Evolutionary conservation across 2,888 invertebrate genomes (phyloP).

Genomic region (Ichneumon xanthorius): DNA sequence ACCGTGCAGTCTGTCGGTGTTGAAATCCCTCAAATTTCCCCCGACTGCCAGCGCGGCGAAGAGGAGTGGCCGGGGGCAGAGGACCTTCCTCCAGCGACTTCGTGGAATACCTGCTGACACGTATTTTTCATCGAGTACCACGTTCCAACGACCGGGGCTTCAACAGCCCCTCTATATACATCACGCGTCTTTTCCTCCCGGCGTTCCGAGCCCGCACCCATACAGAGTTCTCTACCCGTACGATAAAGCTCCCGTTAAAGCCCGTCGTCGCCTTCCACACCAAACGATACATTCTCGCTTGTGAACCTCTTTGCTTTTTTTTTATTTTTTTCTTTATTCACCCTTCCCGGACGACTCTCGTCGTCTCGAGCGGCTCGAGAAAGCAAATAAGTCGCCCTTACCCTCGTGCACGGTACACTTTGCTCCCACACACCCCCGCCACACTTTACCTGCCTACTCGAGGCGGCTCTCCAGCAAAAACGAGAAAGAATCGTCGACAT

Average conservation of each 20-base stretch:
- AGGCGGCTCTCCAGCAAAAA: constrained; percentile 16
- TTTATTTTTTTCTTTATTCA: background rate
- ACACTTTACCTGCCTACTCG: constrained; percentile 25
- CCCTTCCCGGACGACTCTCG: constrained; percentile 32
- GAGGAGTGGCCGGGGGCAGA: too few species aligned
- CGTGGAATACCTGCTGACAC: constrained; percentile 21
- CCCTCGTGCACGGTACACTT: background rate
- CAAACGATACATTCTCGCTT: constrained; percentile 32
- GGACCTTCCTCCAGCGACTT: constrained; percentile 8
- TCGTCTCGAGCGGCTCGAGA: constrained; percentile 28
- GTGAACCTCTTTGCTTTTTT: constrained; percentile 20
- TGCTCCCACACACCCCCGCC: background rate
- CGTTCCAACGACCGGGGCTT: constrained; percentile 23
- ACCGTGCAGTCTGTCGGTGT: background rate
- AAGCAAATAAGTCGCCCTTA: constrained; percentile 55
- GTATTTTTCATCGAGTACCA: constrained; percentile 32
- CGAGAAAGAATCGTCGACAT: constrained; percentile 47
- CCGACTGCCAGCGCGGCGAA: too few species aligned
- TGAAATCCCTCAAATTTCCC: background rate
- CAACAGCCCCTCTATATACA: constrained; percentile 19
- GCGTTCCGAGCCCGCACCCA: constrained; percentile 17
- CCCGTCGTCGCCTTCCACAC: constrained; percentile 26
- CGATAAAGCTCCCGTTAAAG: constrained; percentile 30
- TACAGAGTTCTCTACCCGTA: background rate
- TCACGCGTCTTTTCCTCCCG: background rate